Evolutionary conservation across 2,113 vertebrate species (phyloP), one percentile per base, ranked within the genome.

Genomic region (Pontoporia blainvillei): DNA sequence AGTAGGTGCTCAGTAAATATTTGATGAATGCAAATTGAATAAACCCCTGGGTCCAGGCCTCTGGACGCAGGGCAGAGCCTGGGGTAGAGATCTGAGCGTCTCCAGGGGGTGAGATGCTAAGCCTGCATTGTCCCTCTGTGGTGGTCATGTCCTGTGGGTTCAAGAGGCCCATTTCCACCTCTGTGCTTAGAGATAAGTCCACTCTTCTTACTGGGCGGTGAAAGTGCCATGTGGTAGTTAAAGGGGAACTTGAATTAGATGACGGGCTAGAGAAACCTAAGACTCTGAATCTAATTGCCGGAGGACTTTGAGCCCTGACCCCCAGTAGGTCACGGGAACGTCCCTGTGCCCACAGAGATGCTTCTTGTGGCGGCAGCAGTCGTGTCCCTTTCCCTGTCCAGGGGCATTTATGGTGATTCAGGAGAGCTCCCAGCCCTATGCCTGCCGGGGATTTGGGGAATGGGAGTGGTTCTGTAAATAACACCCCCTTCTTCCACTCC

Each of bases 81-180:
- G 1, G 18, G 54, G 52, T 5, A 17, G 10, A 75, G 57, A 54
- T 44, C 8, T 36, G 36, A 44, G 62, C 31, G 21, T 27, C 49
- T 44, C 11, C 2, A 12, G 8, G 39, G 39, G 15, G 11, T 71
- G 86, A 71, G 41, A 25, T 76, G 41, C 78, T 71, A 23, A 61
- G 8, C 7, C 13, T 10, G 7, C 41, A 17, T 12, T 8, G 9
- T 17, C 39, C 46, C 8, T 64, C 46, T 2, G 0, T 41, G 2
- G 4, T 49, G 34, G 14, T 69, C 69, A n/a, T 31, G 18, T 72
- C 49, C 69, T 78, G 61, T 12, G 41, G 84, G 44, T 29, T 44
- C 15, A 61, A 57, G 62, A 64, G 44, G 12, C 62, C 69, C 1
- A 0, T 71, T 46, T 57, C 20, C 9, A 36, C 46, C 61, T 41